Conservation (phyloP, 2,888 invertebrate species). For the Heliconius erato region DNA sequence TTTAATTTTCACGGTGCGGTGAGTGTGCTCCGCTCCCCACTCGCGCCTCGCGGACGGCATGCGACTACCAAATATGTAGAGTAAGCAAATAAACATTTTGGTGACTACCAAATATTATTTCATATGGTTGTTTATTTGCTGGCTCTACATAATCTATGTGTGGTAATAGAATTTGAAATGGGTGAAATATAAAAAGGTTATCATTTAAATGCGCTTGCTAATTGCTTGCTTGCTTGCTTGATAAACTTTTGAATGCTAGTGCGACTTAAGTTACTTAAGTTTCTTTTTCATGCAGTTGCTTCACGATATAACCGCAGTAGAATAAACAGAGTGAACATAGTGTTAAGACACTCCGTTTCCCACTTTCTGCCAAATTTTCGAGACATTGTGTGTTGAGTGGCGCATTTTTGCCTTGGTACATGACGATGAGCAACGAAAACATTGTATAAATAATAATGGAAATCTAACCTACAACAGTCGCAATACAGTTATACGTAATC, state of each 20-base stretch:
- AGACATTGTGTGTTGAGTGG: too few species aligned
- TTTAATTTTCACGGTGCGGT: conserved; percentile 38
- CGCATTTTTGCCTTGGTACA: too few species aligned
- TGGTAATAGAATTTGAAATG: neutral
- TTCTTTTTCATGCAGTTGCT: too few species aligned
- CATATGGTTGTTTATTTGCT: conserved; percentile 23
- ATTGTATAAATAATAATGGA: too few species aligned
- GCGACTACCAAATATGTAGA: conserved; percentile 29
- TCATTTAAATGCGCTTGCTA: neutral
- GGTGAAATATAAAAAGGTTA: neutral
- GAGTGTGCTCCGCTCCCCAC: conserved; percentile 31
- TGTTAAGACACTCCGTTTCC: too few species aligned
- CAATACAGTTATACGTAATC: too few species aligned
- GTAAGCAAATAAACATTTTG: neutral
- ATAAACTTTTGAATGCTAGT: neutral
- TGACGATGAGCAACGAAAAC: too few species aligned
- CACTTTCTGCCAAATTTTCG: too few species aligned
- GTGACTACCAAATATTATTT: conserved; percentile 33
- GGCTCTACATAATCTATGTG: neutral
- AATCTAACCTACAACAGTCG: too few species aligned
- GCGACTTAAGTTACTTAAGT: neutral
- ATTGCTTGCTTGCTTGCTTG: too few species aligned
- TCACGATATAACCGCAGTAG: too few species aligned
- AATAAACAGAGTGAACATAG: too few species aligned
- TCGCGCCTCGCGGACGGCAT: neutral